Evolutionary conservation across 2,113 vertebrate species (phyloP), one percentile per base, ranked within the genome.

Genomic region (Pelusios castaneus): DNA sequence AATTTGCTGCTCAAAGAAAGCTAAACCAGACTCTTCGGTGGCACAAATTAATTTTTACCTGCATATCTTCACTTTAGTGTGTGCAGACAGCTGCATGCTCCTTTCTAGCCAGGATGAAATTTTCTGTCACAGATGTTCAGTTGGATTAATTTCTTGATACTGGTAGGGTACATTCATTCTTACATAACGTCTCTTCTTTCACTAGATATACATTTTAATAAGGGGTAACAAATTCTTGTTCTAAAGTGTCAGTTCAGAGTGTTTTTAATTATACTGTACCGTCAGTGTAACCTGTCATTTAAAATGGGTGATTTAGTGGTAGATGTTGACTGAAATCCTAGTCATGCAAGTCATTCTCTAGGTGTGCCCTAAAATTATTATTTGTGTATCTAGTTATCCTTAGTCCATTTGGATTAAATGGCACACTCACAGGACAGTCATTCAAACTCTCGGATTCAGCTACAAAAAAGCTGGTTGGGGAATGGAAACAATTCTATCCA

Each of bases 401-500:
- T 93, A 99, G 99, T 97, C 99, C 99, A 17, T 99, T 99, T 79
- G 99, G 99, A 93, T 97, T 99, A 97, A 99, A 99, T 95, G 99
- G 99, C 85, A 99, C 99, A 2, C 98, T 99, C 93, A 99, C 99
- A 21, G 99, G 99, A 91, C 99, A 99, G 97, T 99, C 99, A 6
- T 99, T 99, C 97, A 99, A 99, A 98, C 99, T 99, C 97, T 99
- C 99, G 29, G 99, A 99, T 97, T 99, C 99, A 70, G 99, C 99
- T 16, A 99, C 99, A 27, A 99, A 99, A 97, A 99, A 99, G 97
- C 97, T 99, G 84, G 99, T 99, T 79, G 99, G 99, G 95, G 99
- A 99, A 98, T 99, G 99, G 99, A 99, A 99, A 96, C 99, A 99
- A 81, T 99, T 99, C 96, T 99, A 99, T 97, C 99, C 99, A 83